Evolutionary conservation across 2,113 vertebrate genomes (phyloP), one percentile per base, ranked within the genome.

Genomic region (Syngnathus typhle): DNA sequence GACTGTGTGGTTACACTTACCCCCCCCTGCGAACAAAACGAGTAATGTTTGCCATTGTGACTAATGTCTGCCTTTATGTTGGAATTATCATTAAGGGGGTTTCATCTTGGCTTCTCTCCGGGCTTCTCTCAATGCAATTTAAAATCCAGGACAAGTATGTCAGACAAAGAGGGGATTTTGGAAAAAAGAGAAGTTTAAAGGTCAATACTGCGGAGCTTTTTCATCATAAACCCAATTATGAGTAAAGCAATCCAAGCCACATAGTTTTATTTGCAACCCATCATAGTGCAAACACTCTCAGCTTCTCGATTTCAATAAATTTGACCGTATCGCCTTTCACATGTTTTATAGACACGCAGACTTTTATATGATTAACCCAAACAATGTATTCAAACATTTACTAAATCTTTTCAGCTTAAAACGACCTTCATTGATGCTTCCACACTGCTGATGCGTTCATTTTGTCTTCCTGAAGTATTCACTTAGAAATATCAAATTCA

Each of bases 21-120:
- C 27, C 27, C 41, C 10, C 41, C 41, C 41, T 43, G 41, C 41
- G 71, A 81, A 81, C 69, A 59, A 78, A 63, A 73, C 44, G 63
- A 71, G 79, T 81, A 71, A 77, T 1, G 74, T 83, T 79, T 85
- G 67, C 77, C 68, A 70, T 77, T 76, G 64, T 78, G 82, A 63
- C 66, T 84, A 72, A 82, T 46, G 71, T 81, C 77, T 84, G 44
- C 47, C 49, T 69, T 70, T 77, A 68, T 52, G 16, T 62, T 46
- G 74, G 46, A 58, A 71, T 71, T 64, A 63, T 79, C 67, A 79
- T 75, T 85, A 71, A 47, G 47, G 47, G 46, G 64, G 21, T 65
- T 64, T 18, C 10, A 36, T 32, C 7, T 46, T 43, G 61, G 23
- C 43, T 47, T 47, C 43, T 47, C 13, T 54, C 11, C 10, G 38